These are phyloP conservation scores for Cygnus buccinator DNA, from an alignment of 2,113 vertebrate species.

Conservation along the genomic window DNA sequence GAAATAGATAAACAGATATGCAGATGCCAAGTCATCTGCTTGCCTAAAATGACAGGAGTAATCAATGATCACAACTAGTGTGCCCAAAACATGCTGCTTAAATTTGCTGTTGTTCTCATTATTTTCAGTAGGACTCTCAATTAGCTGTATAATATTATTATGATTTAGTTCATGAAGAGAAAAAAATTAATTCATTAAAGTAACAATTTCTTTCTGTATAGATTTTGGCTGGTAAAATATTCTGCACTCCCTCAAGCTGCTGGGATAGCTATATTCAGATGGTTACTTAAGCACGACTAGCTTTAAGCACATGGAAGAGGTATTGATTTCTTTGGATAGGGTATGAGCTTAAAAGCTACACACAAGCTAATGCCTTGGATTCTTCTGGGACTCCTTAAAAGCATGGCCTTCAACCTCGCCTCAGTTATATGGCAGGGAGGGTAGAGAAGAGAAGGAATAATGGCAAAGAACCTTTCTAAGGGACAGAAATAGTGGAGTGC, in stretches of 20 bases:
- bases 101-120: neutral
- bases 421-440: neutral
- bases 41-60: neutral
- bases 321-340: neutral
- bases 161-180: neutral
- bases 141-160: neutral
- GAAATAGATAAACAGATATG: neutral
- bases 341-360: neutral
- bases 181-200: neutral
- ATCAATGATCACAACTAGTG: neutral
- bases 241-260: neutral
- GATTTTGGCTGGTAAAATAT: neutral
- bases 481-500: neutral
- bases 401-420: neutral
- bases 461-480: neutral
- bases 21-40: neutral
- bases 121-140: neutral
- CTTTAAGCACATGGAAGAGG: neutral
- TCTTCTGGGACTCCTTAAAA: neutral
- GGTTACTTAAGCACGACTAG: neutral
- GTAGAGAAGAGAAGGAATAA: neutral
- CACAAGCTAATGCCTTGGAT: neutral
- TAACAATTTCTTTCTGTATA: neutral
- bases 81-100: neutral
- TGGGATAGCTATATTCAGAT: neutral